phyloP scores from a whole-genome alignment of 2,888 invertebrate genomes.

The Synanthedon myopaeformis region DNA sequence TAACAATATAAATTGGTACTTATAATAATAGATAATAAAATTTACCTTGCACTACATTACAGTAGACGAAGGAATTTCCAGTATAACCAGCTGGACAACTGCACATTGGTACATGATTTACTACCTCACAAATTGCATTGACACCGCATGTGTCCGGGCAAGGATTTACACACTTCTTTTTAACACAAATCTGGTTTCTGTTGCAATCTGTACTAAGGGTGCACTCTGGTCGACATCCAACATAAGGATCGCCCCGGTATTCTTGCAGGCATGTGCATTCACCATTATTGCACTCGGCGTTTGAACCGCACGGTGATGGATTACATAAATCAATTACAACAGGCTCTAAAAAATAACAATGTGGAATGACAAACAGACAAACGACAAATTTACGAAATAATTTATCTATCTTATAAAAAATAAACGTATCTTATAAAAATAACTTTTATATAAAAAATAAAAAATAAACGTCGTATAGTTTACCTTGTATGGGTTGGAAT shows the following conservation, averaged over 20 bases:
- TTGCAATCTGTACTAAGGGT: constrained; percentile 81
- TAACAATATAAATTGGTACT: background rate
- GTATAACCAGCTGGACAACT: constrained; percentile 76
- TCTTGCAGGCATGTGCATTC: constrained; percentile 78
- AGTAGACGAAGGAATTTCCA: constrained; percentile 82
- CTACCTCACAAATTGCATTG: constrained; percentile 80
- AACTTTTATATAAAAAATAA: too few species aligned
- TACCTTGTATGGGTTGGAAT: constrained; percentile 43
- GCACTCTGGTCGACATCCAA: constrained; percentile 84
- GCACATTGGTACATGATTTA: constrained; percentile 84
- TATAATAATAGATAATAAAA: background rate
- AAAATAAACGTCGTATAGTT: background rate
- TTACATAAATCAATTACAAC: constrained; percentile 69
- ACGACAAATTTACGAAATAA: background rate
- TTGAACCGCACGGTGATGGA: constrained; percentile 79
- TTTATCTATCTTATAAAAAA: background rate
- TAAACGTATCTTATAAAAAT: too few species aligned
- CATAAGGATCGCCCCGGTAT: constrained; percentile 82
- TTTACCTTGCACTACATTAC: constrained; percentile 69
- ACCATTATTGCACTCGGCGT: constrained; percentile 77
- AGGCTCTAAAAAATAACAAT: constrained; percentile 21
- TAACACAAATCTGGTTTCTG: constrained; percentile 75
- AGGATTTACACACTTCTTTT: constrained; percentile 82
- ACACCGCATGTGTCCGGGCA: constrained; percentile 83
- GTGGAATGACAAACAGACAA: background rate